A percentile compares a stretch with the other conserved stretches of the same genome.
phyloP scores from a whole-genome alignment of 2,797 vertebrate species.

The Channa striata region DNA sequence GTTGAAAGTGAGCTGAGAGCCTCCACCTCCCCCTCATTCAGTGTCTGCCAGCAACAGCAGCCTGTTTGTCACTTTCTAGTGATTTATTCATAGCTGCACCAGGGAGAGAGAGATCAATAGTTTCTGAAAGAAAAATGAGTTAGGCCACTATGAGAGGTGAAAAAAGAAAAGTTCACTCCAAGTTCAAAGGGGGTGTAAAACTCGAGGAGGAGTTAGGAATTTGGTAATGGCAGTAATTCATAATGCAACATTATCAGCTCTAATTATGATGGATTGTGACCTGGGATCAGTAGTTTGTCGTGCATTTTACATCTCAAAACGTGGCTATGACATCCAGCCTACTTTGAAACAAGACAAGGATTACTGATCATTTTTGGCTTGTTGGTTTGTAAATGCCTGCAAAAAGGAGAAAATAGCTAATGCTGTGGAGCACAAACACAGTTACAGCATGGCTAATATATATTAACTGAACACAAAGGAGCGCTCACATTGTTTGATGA shows the following conservation, averaged over 20 bases:
- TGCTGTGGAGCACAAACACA: too few relatives aligned
- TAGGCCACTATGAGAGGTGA: slow-evolving; percentile 38
- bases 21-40: slow-evolving; percentile 22
- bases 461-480: too few relatives aligned
- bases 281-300: slow-evolving; percentile 26
- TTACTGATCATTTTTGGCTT: slow-evolving; percentile 11
- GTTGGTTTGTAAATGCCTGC: slow-evolving; percentile 16
- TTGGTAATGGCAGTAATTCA: slow-evolving; percentile 7
- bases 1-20: slow-evolving; percentile 29
- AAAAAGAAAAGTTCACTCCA: slow-evolving; percentile 53
- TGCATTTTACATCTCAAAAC: slow-evolving; percentile 24
- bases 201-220: slow-evolving; percentile 40
- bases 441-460: too few relatives aligned
- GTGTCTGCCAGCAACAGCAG: slow-evolving; percentile 37
- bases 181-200: slow-evolving; percentile 55
- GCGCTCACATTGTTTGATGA: too few relatives aligned
- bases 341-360: slow-evolving; percentile 10
- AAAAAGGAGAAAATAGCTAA: background rate
- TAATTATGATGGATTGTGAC: slow-evolving; percentile 14
- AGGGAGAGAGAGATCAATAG: slow-evolving; percentile 75
- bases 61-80: slow-evolving; percentile 72
- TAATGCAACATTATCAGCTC: slow-evolving; percentile 13
- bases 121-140: slow-evolving; percentile 75
- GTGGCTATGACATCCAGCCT: slow-evolving; percentile 1
- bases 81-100: slow-evolving; percentile 77